Evolutionary conservation across 2,113 vertebrate species (phyloP).

Genomic region (Oxyura jamaicensis): DNA sequence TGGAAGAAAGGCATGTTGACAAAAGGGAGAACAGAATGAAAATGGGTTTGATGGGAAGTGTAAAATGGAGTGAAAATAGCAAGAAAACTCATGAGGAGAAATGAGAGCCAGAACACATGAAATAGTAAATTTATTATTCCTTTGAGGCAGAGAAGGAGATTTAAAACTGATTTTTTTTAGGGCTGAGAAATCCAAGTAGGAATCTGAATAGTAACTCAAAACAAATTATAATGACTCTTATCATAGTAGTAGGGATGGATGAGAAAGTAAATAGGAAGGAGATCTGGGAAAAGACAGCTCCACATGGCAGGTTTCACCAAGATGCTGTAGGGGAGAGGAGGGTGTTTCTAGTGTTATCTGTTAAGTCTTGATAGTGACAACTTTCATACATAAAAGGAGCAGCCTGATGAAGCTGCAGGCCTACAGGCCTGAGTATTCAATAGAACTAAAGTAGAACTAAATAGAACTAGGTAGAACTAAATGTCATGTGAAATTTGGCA

Average conservation of each 20-base stretch:
- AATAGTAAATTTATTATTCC: slow-evolving; percentile 3
- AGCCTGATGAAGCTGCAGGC: too few species aligned
- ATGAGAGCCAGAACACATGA: neutral
- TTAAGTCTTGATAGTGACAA: neutral
- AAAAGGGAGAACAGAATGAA: neutral
- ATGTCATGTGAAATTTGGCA: neutral
- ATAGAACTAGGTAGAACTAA: neutral
- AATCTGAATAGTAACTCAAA: neutral
- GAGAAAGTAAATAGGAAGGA: neutral
- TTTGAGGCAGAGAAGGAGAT: neutral
- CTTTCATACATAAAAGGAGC: neutral
- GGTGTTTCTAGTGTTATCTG: neutral
- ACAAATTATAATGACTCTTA: neutral
- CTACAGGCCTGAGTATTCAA: neutral
- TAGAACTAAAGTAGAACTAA: neutral
- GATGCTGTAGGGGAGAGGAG: neutral
- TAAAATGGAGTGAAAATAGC: slow-evolving; percentile 10
- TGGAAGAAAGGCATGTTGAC: neutral
- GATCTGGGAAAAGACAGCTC: neutral
- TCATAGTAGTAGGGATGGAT: neutral
- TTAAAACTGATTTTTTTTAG: neutral
- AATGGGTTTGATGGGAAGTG: neutral
- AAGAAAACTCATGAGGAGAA: slow-evolving; percentile 8
- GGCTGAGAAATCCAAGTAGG: neutral
- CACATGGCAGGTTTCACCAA: neutral